phyloP scores from a whole-genome alignment of 2,888 invertebrate species.

The Megalurothrips usitatus region DNA sequence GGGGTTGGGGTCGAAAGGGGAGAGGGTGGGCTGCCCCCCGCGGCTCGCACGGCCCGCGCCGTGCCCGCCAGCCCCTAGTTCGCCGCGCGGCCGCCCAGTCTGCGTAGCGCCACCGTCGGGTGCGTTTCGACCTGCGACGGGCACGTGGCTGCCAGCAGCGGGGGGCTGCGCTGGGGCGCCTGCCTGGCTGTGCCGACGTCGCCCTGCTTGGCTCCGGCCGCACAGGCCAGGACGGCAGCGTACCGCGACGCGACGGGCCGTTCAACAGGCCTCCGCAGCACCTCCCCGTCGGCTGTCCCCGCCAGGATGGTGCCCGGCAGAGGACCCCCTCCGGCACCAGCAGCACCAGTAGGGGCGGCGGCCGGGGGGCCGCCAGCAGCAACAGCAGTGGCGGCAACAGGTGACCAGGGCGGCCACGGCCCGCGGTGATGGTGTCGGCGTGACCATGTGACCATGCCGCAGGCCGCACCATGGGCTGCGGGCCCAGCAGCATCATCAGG shows the following conservation, averaged over 20 bases:
- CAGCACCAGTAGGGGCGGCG: neutral
- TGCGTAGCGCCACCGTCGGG: neutral
- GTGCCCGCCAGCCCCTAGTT: neutral
- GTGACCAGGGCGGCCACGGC: neutral
- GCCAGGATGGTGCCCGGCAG: neutral
- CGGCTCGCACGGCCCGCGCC: neutral
- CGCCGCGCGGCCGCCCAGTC: neutral
- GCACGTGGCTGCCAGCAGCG: neutral
- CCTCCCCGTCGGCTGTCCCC: no score
- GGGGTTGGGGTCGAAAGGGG: neutral
- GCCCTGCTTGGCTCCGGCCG: neutral
- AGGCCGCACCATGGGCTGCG: constrained; percentile 12
- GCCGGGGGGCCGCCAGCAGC: neutral
- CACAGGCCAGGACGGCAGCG: neutral
- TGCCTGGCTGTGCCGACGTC: neutral
- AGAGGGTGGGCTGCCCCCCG: neutral
- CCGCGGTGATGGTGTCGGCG: neutral
- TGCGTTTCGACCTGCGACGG: neutral
- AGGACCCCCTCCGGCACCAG: neutral
- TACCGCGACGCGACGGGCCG: neutral
- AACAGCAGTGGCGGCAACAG: neutral
- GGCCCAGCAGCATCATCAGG: constrained; percentile 17
- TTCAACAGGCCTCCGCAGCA: neutral
- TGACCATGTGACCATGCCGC: neutral
- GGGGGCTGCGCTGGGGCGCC: neutral